phyloP scores from a whole-genome alignment of 2,113 vertebrate genomes.

The Alethe diademata region DNA sequence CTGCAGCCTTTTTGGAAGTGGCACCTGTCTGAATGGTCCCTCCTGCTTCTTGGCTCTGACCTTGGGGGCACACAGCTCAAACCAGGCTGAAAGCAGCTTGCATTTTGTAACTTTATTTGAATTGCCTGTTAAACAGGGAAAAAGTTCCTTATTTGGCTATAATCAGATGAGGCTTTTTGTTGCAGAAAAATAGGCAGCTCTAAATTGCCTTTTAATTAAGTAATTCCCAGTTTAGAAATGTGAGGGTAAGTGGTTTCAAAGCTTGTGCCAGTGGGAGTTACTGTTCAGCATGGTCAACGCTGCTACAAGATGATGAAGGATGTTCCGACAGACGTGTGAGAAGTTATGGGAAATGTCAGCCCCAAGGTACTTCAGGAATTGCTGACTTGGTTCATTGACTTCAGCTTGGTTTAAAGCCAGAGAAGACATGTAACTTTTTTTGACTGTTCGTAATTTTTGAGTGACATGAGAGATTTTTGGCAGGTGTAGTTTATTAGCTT shows the following conservation, averaged over 20 bases:
- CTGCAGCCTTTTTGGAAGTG: not conserved
- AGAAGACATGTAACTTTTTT: not conserved
- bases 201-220: not conserved
- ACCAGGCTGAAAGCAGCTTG: not conserved
- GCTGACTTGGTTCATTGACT: not conserved
- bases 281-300: not conserved
- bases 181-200: not conserved
- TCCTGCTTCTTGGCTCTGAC: not conserved
- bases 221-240: not conserved
- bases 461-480: not conserved
- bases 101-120: not conserved
- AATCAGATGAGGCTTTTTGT: not conserved
- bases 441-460: not conserved
- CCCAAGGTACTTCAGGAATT: not conserved
- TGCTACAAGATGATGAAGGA: not conserved
- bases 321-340: not conserved
- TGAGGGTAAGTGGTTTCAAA: not conserved
- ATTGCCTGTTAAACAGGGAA: not conserved
- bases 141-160: not conserved
- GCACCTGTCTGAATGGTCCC: not conserved
- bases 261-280: not conserved
- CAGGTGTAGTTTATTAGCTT: not conserved
- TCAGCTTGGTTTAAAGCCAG: not conserved
- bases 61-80: not conserved
- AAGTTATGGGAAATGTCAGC: not conserved